Evolutionary conservation across 2,888 invertebrate genomes (phyloP).

Genomic region (Melikaiella ostensackeni): DNA sequence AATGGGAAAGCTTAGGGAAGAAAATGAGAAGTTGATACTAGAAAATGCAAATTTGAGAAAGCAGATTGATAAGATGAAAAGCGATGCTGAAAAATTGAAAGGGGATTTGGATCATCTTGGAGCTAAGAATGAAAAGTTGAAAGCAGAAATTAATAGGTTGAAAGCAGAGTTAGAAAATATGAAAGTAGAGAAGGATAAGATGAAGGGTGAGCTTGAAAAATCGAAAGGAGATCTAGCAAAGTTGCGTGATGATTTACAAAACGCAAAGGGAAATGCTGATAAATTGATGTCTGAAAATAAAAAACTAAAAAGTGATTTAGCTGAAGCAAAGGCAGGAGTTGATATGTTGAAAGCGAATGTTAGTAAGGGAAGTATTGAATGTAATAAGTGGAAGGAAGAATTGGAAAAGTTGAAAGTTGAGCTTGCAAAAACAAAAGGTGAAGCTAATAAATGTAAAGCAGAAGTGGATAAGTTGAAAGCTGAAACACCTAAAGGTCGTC

Average conservation of each 20-base stretch:
- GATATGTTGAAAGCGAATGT: slow-evolving; percentile 30
- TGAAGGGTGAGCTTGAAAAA: slow-evolving; percentile 46
- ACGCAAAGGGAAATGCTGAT: slow-evolving; percentile 16
- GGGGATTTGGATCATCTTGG: slow-evolving; percentile 43
- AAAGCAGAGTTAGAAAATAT: slow-evolving; percentile 39
- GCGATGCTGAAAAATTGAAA: slow-evolving; percentile 51
- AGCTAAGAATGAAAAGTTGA: slow-evolving; percentile 48
- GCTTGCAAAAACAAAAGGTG: slow-evolving; percentile 44
- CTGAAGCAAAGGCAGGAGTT: slow-evolving; percentile 11
- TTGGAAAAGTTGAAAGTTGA: slow-evolving; percentile 46
- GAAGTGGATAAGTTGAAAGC: slow-evolving; percentile 42
- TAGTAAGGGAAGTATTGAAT: slow-evolving; percentile 40
- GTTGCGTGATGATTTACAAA: slow-evolving; percentile 23
- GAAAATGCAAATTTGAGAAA: slow-evolving; percentile 47
- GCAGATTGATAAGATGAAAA: slow-evolving; percentile 46
- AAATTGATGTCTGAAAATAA: slow-evolving; percentile 41
- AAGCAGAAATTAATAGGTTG: slow-evolving; percentile 34
- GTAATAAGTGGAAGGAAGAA: slow-evolving; percentile 45
- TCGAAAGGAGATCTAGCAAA: slow-evolving; percentile 40
- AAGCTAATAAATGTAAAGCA: slow-evolving; percentile 49
- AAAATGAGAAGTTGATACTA: slow-evolving; percentile 41
- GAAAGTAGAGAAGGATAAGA: slow-evolving; percentile 43
- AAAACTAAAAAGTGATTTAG: slow-evolving; percentile 39
- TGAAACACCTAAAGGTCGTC: neutral
- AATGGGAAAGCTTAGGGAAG: slow-evolving; percentile 40